Conservation (phyloP, 1,140 invertebrate genomes). For the Steinernema khuongi region DNA sequence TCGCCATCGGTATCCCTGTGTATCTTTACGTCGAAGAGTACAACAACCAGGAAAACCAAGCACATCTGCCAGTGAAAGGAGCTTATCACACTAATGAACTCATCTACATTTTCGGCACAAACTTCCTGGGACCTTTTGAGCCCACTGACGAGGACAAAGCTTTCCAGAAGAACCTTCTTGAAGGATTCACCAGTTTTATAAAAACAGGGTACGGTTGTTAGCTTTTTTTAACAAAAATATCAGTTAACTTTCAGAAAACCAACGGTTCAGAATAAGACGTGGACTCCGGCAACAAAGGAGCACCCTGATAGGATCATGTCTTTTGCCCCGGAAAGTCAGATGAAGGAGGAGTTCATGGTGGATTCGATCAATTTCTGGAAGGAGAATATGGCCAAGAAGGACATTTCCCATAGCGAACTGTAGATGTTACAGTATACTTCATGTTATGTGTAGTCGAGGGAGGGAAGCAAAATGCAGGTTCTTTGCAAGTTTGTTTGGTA, state of each 20-base stretch:
- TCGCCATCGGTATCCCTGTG: neutral
- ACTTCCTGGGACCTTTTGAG: neutral
- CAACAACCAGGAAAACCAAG: too few relatives aligned
- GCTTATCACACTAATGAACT: neutral
- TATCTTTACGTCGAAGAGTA: neutral
- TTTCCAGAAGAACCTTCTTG: neutral
- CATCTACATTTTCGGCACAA: neutral
- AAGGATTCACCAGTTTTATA: neutral
- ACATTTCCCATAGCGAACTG: too few relatives aligned
- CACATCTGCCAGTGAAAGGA: neutral
- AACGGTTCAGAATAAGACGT: neutral
- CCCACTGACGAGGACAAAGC: neutral
- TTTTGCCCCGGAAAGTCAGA: neutral
- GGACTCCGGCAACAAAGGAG: neutral
- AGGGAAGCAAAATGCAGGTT: too few relatives aligned
- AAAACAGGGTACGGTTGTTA: neutral
- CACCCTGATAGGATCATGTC: neutral
- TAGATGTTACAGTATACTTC: too few relatives aligned
- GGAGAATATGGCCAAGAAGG: too few relatives aligned
- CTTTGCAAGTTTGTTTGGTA: too few relatives aligned
- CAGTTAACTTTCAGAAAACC: neutral
- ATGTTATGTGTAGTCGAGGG: too few relatives aligned
- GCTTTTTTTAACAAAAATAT: neutral
- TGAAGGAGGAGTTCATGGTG: neutral
- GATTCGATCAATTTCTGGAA: neutral